Conservation (phyloP, 2,113 vertebrate species). For the Campylomormyrus numenius region DNA sequence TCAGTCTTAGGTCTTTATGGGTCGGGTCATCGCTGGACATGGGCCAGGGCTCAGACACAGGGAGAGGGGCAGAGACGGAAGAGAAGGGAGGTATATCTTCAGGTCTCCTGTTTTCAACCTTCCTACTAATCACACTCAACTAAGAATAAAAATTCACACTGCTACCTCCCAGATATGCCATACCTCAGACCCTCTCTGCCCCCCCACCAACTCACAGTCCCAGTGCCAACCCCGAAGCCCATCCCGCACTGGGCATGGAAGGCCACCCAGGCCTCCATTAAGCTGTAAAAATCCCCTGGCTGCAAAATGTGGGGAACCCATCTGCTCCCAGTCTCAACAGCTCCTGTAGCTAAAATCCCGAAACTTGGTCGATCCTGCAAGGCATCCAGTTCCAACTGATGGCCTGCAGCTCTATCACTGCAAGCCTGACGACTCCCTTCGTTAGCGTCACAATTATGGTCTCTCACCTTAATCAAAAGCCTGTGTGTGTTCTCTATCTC, state of each 20-base stretch:
- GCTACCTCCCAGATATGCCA: constrained; percentile 8
- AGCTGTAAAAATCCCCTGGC: neutral
- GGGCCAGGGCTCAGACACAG: neutral
- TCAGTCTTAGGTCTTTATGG: neutral
- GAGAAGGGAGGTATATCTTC: neutral
- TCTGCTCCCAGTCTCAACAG: neutral
- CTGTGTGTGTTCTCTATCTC: neutral
- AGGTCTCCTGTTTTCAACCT: neutral
- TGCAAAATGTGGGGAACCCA: neutral
- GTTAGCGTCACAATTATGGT: neutral
- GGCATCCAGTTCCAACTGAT: neutral
- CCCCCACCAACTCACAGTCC: constrained; percentile 22
- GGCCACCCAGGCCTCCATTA: neutral
- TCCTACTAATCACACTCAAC: neutral
- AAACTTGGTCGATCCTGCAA: neutral
- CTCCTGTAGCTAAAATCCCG: neutral
- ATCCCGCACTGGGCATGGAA: constrained; percentile 44
- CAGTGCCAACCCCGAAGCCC: constrained; percentile 44
- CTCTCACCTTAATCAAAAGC: neutral
- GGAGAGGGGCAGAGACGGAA: constrained; percentile 1
- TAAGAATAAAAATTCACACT: constrained; percentile 13
- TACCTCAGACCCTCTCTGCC: constrained; percentile 25
- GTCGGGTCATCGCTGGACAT: too few relatives aligned
- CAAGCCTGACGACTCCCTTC: neutral
- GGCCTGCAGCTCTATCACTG: neutral